These are phyloP conservation scores for silkworm (Bombyx mori) DNA, from an alignment of 1,140 invertebrate genomes.

Conservation along the genomic window DNA sequence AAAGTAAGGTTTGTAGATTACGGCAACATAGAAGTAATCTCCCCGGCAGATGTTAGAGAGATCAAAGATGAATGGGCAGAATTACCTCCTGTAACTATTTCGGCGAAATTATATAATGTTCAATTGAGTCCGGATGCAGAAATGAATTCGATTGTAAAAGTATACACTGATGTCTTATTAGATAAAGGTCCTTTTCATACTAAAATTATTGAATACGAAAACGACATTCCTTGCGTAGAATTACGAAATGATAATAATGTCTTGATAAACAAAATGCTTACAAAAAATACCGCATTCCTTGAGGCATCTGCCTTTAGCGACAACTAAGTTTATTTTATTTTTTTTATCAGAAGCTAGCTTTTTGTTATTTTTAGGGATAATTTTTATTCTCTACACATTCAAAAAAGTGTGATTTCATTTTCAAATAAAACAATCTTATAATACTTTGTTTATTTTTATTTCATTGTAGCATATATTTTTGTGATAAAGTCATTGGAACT, in stretches of 20 bases:
- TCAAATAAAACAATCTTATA: too few species aligned
- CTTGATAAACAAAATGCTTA: slow-evolving; percentile 39
- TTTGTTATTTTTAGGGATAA: too few species aligned
- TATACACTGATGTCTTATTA: slow-evolving; percentile 35
- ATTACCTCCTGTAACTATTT: slow-evolving; percentile 38
- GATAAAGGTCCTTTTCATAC: slow-evolving; percentile 45
- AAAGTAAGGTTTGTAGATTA: slow-evolving; percentile 64
- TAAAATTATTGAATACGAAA: slow-evolving; percentile 27
- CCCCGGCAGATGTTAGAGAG: slow-evolving; percentile 41
- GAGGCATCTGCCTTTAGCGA: too few species aligned
- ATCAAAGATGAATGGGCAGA: slow-evolving; percentile 35
- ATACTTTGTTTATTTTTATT: too few species aligned
- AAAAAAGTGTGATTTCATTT: too few species aligned
- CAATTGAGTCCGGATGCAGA: slow-evolving; percentile 36
- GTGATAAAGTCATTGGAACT: too few species aligned
- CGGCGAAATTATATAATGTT: slow-evolving; percentile 33
- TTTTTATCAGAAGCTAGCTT: too few species aligned
- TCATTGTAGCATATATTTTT: too few species aligned
- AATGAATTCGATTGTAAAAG: slow-evolving; percentile 20
- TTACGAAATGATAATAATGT: slow-evolving; percentile 34
- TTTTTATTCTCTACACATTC: too few species aligned
- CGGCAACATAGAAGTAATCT: slow-evolving; percentile 45
- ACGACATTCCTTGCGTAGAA: slow-evolving; percentile 32
- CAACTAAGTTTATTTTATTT: too few species aligned
- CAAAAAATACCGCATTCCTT: slow-evolving; percentile 16